These are phyloP conservation scores for Dendropsophus ebraccatus DNA, from an alignment of 2,113 vertebrate genomes.

Conservation along the genomic window DNA sequence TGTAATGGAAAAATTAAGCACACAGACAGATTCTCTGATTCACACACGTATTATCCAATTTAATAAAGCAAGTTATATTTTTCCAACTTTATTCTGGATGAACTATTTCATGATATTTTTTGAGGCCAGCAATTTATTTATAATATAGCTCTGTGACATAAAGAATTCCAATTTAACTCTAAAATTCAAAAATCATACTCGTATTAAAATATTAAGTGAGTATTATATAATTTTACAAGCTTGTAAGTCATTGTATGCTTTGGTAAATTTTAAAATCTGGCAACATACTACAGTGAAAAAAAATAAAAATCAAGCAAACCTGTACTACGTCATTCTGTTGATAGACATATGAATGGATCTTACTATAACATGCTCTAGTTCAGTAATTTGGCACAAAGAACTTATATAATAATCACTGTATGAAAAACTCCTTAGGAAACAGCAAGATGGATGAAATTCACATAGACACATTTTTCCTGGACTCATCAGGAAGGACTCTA, in stretches of 20 bases:
- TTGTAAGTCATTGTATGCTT: not conserved
- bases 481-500: not conserved
- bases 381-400: slow-evolving; percentile 32
- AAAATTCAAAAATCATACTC: not conserved
- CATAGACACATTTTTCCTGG: not conserved
- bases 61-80: slow-evolving; percentile 1
- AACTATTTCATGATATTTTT: not conserved
- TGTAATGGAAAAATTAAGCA: not conserved
- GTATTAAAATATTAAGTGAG: slow-evolving; percentile 3
- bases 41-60: not conserved
- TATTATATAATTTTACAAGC: slow-evolving; percentile 18
- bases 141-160: slow-evolving; percentile 2
- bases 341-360: not conserved
- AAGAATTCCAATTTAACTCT: not conserved
- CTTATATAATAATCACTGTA: slow-evolving; percentile 20
- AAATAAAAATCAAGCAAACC: not conserved
- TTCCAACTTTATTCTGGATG: not conserved
- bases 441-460: slow-evolving; percentile 20
- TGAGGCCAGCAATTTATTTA: not conserved
- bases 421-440: not conserved
- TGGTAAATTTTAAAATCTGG: not conserved
- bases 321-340: not conserved
- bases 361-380: slow-evolving; percentile 20
- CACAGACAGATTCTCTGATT: not conserved
- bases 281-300: slow-evolving; percentile 5